phyloP scores from a whole-genome alignment of 2,113 vertebrate genomes.

The Gallinago media region DNA sequence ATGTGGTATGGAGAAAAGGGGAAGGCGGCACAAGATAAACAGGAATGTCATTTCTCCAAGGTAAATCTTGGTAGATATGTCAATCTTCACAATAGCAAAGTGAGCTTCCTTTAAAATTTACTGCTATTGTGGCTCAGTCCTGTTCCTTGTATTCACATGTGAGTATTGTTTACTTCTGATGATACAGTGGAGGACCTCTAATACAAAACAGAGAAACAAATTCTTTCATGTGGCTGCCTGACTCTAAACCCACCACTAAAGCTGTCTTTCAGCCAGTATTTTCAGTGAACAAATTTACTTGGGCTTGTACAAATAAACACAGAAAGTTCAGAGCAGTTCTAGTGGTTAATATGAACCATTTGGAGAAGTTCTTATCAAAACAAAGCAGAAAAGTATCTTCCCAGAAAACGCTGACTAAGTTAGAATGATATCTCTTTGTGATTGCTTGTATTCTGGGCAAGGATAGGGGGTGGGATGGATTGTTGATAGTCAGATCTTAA shows the following conservation, averaged over 20 bases:
- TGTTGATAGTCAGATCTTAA: not conserved
- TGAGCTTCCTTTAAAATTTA: not conserved
- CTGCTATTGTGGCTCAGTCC: not conserved
- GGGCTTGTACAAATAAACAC: conserved; percentile 3
- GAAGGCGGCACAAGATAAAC: fast-evolving
- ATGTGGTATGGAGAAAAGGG: fast-evolving
- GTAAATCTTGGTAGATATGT: not conserved
- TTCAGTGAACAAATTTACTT: conserved; percentile 17
- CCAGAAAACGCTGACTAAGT: not conserved
- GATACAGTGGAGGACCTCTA: not conserved
- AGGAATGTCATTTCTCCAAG: not conserved
- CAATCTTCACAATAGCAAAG: not conserved
- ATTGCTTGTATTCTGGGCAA: not conserved
- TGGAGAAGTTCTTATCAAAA: conserved; percentile 26
- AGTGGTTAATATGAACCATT: conserved; percentile 24
- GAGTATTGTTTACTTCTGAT: not conserved
- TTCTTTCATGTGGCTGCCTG: not conserved
- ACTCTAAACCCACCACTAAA: not conserved
- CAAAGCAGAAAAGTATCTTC: conserved; percentile 4
- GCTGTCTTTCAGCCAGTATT: not conserved
- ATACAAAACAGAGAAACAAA: not conserved
- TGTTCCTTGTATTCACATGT: not conserved
- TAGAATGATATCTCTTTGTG: not conserved
- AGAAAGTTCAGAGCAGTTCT: not conserved
- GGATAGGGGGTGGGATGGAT: fast-evolving